These are phyloP conservation scores for Peromyscus californicus DNA, from an alignment of 2,113 vertebrate species.

Conservation along the genomic window DNA sequence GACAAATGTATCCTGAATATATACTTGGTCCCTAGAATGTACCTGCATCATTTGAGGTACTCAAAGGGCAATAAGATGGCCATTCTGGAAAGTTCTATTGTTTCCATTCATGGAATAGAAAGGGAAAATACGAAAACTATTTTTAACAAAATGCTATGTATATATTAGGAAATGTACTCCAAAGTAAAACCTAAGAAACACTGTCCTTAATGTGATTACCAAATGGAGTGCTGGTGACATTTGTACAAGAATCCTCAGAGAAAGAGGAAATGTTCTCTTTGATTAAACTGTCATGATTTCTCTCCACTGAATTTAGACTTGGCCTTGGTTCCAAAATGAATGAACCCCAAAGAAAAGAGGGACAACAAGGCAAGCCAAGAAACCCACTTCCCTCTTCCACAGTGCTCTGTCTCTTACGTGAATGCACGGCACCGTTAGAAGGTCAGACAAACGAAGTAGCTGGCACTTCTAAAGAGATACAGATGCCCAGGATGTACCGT, in stretches of 20 bases:
- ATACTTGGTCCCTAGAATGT: neutral
- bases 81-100: neutral
- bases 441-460: neutral
- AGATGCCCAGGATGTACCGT: neutral
- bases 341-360: conserved; percentile 16
- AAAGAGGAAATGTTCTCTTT: conserved; percentile 5
- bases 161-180: conserved; percentile 43
- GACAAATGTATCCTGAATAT: neutral
- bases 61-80: neutral
- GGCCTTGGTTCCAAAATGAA: conserved; percentile 21
- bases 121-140: neutral
- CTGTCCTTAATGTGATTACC: neutral
- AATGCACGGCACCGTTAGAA: neutral
- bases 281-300: neutral
- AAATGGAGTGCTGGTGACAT: neutral
- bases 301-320: neutral
- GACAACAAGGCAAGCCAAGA: neutral
- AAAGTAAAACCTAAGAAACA: neutral
- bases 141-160: conserved; percentile 9
- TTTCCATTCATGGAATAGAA: neutral
- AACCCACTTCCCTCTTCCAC: neutral
- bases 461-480: neutral
- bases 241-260: neutral
- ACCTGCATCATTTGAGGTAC: neutral
- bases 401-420: neutral